These are phyloP conservation scores for Zootoca vivipara DNA, from an alignment of 2,113 vertebrate species.

Conservation along the genomic window DNA sequence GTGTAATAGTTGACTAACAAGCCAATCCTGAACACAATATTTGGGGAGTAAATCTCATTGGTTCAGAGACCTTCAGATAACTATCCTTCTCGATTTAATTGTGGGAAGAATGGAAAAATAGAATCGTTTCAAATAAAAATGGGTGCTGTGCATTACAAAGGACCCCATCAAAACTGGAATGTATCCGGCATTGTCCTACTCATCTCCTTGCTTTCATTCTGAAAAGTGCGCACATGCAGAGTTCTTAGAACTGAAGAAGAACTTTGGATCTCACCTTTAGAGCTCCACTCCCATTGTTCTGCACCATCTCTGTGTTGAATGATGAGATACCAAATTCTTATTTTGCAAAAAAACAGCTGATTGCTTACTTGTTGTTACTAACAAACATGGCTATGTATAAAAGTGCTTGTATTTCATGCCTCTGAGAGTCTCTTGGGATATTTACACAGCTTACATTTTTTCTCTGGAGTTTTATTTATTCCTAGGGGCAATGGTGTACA, in stretches of 20 bases:
- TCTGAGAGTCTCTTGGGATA: background rate
- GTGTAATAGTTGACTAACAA: too few species aligned
- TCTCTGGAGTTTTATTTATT: background rate
- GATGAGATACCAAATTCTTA: background rate
- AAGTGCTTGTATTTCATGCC: background rate
- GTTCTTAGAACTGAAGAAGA: background rate
- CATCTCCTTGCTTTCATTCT: too few species aligned
- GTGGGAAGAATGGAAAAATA: too few species aligned
- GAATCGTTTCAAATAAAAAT: background rate
- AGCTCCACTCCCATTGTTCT: background rate
- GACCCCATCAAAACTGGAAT: background rate
- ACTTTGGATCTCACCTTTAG: background rate
- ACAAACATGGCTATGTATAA: background rate
- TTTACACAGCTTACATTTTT: background rate
- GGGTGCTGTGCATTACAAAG: background rate
- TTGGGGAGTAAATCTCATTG: background rate
- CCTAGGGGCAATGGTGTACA: background rate
- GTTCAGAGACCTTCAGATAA: background rate
- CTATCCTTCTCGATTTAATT: background rate
- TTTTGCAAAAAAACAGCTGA: background rate
- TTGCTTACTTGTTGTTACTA: background rate
- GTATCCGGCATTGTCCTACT: too few species aligned
- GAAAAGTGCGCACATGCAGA: background rate
- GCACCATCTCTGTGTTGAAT: background rate
- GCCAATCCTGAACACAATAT: too few species aligned